These are phyloP conservation scores for Callosobruchus maculatus DNA, from an alignment of 2,888 invertebrate genomes.

Conservation along the genomic window DNA sequence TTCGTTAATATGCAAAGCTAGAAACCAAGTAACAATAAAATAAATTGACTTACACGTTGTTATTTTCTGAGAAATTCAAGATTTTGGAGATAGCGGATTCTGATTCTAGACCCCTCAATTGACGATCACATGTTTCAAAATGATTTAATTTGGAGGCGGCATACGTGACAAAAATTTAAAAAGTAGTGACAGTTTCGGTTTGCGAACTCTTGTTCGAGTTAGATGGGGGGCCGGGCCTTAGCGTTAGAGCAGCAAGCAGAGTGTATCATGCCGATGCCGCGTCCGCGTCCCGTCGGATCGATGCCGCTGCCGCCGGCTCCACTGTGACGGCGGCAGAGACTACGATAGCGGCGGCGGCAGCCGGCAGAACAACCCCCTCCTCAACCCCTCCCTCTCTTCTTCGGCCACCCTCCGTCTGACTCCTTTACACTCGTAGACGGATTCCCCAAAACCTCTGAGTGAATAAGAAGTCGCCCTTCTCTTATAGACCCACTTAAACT, in stretches of 20 bases:
- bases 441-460: neutral
- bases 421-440: neutral
- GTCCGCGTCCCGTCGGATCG: neutral
- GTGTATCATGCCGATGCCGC: neutral
- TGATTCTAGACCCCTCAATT: no score
- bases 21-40: no score
- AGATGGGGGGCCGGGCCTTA: neutral
- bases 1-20: no score
- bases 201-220: no score
- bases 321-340: neutral
- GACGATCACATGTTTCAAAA: no score
- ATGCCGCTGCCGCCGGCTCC: constrained; percentile 5
- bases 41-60: no score
- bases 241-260: neutral
- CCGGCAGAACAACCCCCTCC: neutral
- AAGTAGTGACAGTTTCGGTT: no score
- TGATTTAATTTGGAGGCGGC: no score
- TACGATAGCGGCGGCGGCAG: neutral
- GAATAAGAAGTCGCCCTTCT: neutral
- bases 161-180: no score
- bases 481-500: neutral
- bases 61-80: no score
- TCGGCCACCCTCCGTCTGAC: neutral
- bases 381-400: no score
- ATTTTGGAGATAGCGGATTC: no score